Evolutionary conservation across 2,888 invertebrate species (phyloP).

Genomic region (Parapristionchus giblindavisi): DNA sequence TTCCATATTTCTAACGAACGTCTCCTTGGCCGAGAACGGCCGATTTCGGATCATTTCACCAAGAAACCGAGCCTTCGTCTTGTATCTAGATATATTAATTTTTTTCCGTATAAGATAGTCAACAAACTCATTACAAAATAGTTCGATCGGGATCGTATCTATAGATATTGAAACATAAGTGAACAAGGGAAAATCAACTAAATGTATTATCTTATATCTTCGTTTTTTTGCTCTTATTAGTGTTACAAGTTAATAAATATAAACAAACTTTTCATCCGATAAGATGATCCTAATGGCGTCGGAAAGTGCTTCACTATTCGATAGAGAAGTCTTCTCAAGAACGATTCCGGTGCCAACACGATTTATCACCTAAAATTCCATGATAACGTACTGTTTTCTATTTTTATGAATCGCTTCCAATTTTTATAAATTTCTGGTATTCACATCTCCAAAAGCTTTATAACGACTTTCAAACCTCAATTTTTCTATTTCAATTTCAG

Average conservation of each 20-base stretch:
- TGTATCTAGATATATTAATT: background rate
- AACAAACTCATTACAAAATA: background rate
- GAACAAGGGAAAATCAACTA: too few relatives aligned
- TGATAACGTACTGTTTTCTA: too few relatives aligned
- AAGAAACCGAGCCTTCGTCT: background rate
- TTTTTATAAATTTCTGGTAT: too few relatives aligned
- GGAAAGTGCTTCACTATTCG: background rate
- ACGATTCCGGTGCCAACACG: conserved; percentile 23
- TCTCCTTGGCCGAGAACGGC: background rate
- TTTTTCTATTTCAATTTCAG: too few relatives aligned
- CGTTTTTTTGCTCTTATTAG: too few relatives aligned
- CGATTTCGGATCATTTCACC: conserved; percentile 24
- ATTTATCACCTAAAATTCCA: conserved; percentile 28
- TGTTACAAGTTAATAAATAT: background rate
- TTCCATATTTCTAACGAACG: conserved; percentile 18
- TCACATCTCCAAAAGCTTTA: too few relatives aligned
- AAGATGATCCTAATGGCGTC: background rate
- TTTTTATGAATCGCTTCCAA: too few relatives aligned
- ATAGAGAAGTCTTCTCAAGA: conserved; percentile 9
- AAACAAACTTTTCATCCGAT: background rate
- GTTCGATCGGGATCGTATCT: too few relatives aligned
- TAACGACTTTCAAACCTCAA: too few relatives aligned
- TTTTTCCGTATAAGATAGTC: background rate
- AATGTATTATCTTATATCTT: too few relatives aligned
- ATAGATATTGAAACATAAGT: too few relatives aligned